These are phyloP conservation scores for Papilio elwesi DNA, from an alignment of 2,888 invertebrate genomes.

Conservation along the genomic window DNA sequence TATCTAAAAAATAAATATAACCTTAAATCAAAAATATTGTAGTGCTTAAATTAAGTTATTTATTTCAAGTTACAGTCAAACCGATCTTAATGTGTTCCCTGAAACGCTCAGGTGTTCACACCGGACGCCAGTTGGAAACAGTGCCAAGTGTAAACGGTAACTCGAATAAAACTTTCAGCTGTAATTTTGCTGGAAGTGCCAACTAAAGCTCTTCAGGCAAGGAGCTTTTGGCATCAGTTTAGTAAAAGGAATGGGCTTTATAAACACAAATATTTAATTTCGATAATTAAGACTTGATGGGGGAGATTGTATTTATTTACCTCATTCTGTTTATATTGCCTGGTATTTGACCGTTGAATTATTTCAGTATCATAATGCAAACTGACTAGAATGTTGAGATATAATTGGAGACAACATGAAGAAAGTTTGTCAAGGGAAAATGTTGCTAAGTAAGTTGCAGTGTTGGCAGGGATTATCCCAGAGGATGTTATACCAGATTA, in stretches of 20 bases:
- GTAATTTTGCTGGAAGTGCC: not conserved
- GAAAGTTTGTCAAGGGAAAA: not conserved
- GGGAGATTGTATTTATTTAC: no score
- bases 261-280: not conserved
- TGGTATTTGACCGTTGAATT: no score
- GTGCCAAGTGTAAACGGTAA: constrained; percentile 18
- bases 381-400: no score
- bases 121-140: not conserved
- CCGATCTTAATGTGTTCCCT: not conserved
- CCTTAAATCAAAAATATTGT: not conserved
- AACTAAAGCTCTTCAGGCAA: not conserved
- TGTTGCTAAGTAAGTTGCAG: no score
- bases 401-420: no score
- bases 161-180: constrained; percentile 12
- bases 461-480: no score
- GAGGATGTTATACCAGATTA: no score
- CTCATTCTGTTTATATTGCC: no score
- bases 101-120: not conserved
- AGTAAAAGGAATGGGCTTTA: not conserved
- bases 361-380: no score
- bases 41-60: not conserved
- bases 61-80: constrained; percentile 2
- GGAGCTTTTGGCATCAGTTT: not conserved
- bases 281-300: no score
- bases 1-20: not conserved